phyloP scores from a whole-genome alignment of 2,888 invertebrate species.

The Aethes cnicana region DNA sequence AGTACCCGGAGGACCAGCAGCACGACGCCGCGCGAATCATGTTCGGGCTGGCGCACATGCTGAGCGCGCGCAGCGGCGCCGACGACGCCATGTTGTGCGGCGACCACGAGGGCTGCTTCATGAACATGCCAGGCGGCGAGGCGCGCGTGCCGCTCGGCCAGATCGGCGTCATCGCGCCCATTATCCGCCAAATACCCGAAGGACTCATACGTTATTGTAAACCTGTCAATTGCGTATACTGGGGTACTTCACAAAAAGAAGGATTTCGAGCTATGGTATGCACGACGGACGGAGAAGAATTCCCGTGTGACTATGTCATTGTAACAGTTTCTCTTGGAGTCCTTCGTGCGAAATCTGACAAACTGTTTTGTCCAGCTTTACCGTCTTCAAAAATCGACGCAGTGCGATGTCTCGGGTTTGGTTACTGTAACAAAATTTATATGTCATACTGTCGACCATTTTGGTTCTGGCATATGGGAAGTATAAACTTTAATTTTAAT shows the following conservation, averaged over 20 bases:
- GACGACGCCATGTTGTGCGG: slow-evolving; percentile 76
- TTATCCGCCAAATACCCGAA: slow-evolving; percentile 84
- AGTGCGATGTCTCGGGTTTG: slow-evolving; percentile 86
- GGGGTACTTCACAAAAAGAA: slow-evolving; percentile 82
- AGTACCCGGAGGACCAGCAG: slow-evolving; percentile 85
- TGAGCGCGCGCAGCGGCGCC: slow-evolving; percentile 85
- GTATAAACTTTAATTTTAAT: slow-evolving; percentile 84
- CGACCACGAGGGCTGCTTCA: slow-evolving; percentile 66
- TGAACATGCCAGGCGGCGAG: slow-evolving; percentile 82
- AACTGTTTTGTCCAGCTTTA: slow-evolving; percentile 87
- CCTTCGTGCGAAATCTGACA: slow-evolving; percentile 83
- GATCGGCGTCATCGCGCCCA: slow-evolving; percentile 84
- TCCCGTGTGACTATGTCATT: slow-evolving; percentile 89
- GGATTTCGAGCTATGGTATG: slow-evolving; percentile 81
- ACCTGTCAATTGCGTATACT: slow-evolving; percentile 86
- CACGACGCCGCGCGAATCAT: slow-evolving; percentile 86
- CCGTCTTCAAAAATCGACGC: slow-evolving; percentile 87
- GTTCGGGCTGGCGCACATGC: slow-evolving; percentile 84
- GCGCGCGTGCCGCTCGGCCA: slow-evolving; percentile 86
- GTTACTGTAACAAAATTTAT: slow-evolving; percentile 89
- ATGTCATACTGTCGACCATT: slow-evolving; percentile 88
- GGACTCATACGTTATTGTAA: slow-evolving; percentile 85
- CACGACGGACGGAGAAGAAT: slow-evolving; percentile 86
- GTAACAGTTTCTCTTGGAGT: slow-evolving; percentile 90
- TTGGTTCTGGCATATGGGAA: slow-evolving; percentile 86